phyloP scores from a whole-genome alignment of 2,797 vertebrate genomes.

The Hyperoplus immaculatus region DNA sequence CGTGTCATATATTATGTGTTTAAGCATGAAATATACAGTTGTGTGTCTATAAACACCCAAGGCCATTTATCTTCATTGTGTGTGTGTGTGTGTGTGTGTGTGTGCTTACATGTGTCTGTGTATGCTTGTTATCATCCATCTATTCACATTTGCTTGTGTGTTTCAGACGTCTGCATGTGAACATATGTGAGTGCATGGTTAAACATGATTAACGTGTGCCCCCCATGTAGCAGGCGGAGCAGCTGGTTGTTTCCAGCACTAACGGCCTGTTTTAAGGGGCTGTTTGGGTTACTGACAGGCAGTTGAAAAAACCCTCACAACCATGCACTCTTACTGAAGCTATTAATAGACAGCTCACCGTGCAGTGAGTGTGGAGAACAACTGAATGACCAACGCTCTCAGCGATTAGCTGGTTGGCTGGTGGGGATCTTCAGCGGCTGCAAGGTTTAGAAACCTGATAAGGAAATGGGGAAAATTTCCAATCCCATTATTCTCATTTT shows the following conservation, averaged over 20 bases:
- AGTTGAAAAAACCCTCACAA: slow-evolving; percentile 55
- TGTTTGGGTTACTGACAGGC: slow-evolving; percentile 65
- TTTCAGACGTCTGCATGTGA: background rate
- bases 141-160: background rate
- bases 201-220: slow-evolving; percentile 22
- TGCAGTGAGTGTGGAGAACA: background rate
- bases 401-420: background rate
- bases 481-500: no score
- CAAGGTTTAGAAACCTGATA: background rate
- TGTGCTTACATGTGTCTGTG: background rate
- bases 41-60: no score
- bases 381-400: slow-evolving; percentile 15
- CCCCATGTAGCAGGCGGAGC: slow-evolving; percentile 21
- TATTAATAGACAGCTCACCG: slow-evolving; percentile 61
- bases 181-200: slow-evolving; percentile 4
- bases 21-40: no score
- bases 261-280: slow-evolving; percentile 38
- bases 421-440: background rate
- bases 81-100: background rate
- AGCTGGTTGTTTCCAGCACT: slow-evolving; percentile 43
- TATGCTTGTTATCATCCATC: background rate
- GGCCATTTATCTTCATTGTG: background rate
- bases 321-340: slow-evolving; percentile 16
- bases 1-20: background rate
- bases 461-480: background rate